Evolutionary conservation across 23 tunicate genomes (phyloP).

Genomic region (Diplosoma virens): DNA sequence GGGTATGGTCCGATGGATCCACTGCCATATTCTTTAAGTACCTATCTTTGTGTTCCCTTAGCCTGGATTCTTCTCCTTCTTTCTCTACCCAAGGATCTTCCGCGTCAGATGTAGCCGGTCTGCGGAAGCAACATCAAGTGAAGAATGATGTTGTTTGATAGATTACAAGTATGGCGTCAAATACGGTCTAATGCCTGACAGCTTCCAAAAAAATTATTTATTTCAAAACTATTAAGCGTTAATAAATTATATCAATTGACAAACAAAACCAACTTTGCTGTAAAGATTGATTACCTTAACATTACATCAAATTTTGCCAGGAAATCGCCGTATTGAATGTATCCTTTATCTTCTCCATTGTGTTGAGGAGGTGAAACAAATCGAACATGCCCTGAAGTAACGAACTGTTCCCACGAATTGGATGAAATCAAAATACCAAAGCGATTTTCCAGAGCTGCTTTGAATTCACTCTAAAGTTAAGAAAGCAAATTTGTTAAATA

Average conservation of each 20-base stretch:
- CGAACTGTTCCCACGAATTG: conserved; percentile 50
- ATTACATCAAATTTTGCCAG: conserved; percentile 86
- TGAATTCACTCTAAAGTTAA: conserved; percentile 51
- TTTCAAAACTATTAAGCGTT: too few relatives aligned
- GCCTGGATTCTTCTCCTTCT: conserved; percentile 30
- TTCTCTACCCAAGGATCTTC: conserved; percentile 83
- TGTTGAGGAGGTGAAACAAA: conserved; percentile 55
- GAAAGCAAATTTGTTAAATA: too few relatives aligned
- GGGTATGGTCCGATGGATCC: conserved; percentile 78
- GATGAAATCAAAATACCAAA: conserved; percentile 48
- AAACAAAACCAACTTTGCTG: too few relatives aligned
- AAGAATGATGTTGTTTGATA: too few relatives aligned
- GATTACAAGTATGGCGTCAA: too few relatives aligned
- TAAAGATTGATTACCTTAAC: too few relatives aligned
- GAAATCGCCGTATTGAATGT: conserved; percentile 72
- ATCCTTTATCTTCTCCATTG: conserved; percentile 48
- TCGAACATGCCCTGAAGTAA: conserved; percentile 35
- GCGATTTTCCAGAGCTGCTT: conserved; percentile 53
- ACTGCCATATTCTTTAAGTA: conserved; percentile 71
- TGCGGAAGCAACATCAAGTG: neutral
- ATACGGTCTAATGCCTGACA: too few relatives aligned
- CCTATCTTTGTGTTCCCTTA: conserved; percentile 76
- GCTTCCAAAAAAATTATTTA: too few relatives aligned
- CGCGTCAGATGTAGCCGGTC: conserved; percentile 75
- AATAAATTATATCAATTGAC: too few relatives aligned